phyloP scores from a whole-genome alignment of 2,113 vertebrate genomes.

The Pseudorasbora parva region DNA sequence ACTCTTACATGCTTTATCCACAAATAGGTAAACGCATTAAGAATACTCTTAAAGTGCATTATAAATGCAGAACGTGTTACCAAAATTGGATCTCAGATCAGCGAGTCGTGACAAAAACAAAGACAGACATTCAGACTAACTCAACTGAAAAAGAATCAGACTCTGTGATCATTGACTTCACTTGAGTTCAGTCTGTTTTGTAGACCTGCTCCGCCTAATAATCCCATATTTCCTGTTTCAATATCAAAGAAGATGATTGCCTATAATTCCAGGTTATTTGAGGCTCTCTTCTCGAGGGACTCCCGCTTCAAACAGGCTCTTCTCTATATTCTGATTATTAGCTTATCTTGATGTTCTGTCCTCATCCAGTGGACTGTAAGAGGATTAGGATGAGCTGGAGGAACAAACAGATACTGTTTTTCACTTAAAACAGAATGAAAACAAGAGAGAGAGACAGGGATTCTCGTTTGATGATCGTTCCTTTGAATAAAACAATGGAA shows the following conservation, averaged over 20 bases:
- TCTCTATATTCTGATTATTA: not conserved
- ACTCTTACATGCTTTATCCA: no score
- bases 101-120: not conserved
- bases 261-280: conserved; percentile 56
- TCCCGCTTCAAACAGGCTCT: not conserved
- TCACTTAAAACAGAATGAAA: not conserved
- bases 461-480: not conserved
- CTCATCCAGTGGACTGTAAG: not conserved
- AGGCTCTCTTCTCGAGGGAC: not conserved
- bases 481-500: not conserved
- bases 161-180: conserved; percentile 1
- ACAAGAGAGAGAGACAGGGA: not conserved
- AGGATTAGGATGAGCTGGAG: not conserved
- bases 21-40: no score
- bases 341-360: not conserved
- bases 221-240: not conserved
- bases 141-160: not conserved
- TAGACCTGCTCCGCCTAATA: not conserved
- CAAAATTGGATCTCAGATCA: not conserved
- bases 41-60: no score
- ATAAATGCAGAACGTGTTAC: no score
- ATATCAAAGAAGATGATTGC: conserved; percentile 25
- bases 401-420: not conserved
- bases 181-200: not conserved
- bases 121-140: not conserved